Evolutionary conservation across 2,888 invertebrate genomes (phyloP).

Genomic region (Scelioninae gen. 1): DNA sequence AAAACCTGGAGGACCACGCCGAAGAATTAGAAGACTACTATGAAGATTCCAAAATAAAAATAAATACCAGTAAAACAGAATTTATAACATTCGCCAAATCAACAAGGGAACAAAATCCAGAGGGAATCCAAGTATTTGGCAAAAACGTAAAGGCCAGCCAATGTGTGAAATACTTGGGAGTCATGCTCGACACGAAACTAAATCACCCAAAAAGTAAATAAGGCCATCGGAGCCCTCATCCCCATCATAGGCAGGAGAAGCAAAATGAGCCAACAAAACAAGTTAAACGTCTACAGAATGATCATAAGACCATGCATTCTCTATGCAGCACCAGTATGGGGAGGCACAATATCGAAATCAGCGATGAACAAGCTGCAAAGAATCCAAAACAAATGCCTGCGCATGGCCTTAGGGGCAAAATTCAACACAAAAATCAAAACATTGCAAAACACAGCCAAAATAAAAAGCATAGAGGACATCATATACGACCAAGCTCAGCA

Average conservation of each 20-base stretch:
- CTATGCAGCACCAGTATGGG: constrained; percentile 72
- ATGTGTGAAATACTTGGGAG: constrained; percentile 71
- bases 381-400: constrained; percentile 59
- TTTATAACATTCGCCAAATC: constrained; percentile 51
- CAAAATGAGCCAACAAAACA: constrained; percentile 60
- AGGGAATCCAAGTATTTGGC: constrained; percentile 8
- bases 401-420: constrained; percentile 41
- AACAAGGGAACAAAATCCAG: constrained; percentile 19
- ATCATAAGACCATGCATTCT: constrained; percentile 70
- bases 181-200: constrained; percentile 68
- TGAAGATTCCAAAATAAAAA: constrained; percentile 46
- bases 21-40: constrained; percentile 44
- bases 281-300: constrained; percentile 71
- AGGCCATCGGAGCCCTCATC: constrained; percentile 32
- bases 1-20: constrained; percentile 15
- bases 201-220: constrained; percentile 42
- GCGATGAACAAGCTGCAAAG: constrained; percentile 17
- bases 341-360: constrained; percentile 35
- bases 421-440: constrained; percentile 20
- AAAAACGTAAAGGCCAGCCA: constrained; percentile 20
- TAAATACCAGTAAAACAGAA: constrained; percentile 66
- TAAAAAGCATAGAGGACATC: neutral
- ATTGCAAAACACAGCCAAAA: constrained; percentile 40
- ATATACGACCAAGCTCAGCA: neutral
- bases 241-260: neutral